Conservation (phyloP, 2,797 vertebrate species). For the Enteromius unitaeniatus region DNA sequence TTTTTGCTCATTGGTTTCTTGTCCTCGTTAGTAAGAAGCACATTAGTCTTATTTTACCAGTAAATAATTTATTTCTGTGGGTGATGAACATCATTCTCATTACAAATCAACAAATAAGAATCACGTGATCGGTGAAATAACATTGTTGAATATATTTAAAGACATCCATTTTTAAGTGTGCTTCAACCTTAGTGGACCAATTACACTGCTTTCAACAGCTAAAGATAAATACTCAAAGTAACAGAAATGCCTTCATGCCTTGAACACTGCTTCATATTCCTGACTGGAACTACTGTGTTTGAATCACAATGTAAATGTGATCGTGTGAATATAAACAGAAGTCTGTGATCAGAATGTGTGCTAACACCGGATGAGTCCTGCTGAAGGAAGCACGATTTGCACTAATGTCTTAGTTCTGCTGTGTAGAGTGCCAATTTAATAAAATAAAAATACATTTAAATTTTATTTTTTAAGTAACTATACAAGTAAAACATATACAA, state of each 20-base stretch:
- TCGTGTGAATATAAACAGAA: neutral
- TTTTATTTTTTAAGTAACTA: too few species aligned
- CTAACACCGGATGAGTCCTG: neutral
- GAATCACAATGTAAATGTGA: neutral
- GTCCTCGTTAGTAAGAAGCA: neutral
- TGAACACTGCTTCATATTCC: too few species aligned
- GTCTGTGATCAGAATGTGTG: neutral
- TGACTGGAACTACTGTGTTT: neutral
- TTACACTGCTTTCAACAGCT: neutral
- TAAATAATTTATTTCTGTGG: slow-evolving; percentile 31
- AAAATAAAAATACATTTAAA: too few species aligned
- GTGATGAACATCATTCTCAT: neutral
- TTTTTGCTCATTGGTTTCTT: too few species aligned
- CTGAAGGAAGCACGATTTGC: neutral
- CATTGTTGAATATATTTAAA: neutral
- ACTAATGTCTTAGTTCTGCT: neutral
- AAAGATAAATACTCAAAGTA: neutral
- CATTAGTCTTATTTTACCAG: slow-evolving; percentile 5
- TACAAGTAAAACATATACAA: too few species aligned
- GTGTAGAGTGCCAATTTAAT: neutral
- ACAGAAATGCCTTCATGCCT: neutral
- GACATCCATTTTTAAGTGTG: neutral
- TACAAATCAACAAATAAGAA: slow-evolving; percentile 21
- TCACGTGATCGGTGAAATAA: neutral
- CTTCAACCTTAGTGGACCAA: neutral